Conservation (phyloP, 37 sponge, comb jelly and placozoan species). For the Aplysina aerophoba region DNA sequence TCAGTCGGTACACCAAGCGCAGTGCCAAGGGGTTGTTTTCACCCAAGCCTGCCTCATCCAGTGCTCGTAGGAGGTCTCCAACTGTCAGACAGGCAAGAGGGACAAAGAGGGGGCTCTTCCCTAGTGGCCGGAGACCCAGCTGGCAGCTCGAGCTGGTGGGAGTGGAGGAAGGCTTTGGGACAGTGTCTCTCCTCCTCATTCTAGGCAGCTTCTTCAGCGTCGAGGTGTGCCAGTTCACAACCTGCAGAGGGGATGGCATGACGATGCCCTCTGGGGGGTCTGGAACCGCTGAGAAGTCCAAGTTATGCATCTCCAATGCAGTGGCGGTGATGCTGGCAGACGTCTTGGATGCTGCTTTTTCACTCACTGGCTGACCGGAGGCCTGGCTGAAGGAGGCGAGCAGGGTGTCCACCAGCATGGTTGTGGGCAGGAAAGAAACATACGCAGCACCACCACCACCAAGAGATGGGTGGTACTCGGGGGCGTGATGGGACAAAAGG, state of each 20-base stretch:
- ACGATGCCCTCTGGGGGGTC: neutral
- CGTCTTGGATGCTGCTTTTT: neutral
- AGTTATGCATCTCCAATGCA: neutral
- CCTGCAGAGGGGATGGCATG: neutral
- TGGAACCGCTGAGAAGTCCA: neutral
- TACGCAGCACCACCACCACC: constrained; percentile 2
- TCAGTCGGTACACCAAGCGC: neutral
- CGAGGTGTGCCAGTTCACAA: neutral
- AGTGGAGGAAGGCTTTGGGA: neutral
- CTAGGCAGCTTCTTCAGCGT: neutral
- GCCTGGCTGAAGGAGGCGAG: neutral
- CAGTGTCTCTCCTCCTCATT: neutral
- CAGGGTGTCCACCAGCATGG: neutral
- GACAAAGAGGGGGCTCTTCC: neutral
- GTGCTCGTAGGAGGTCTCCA: neutral
- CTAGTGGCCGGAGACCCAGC: neutral
- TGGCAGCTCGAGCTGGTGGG: neutral
- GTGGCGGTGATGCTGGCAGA: neutral
- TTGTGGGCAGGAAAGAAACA: neutral
- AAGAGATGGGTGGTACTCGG: constrained; percentile 67
- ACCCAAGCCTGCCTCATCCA: neutral
- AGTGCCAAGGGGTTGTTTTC: neutral
- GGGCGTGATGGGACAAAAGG: constrained; percentile 42
- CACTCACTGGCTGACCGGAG: neutral
- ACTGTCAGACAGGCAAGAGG: neutral